These are phyloP conservation scores for Drosophila setosimentum DNA, from an alignment of 2,888 invertebrate genomes.

Conservation along the genomic window DNA sequence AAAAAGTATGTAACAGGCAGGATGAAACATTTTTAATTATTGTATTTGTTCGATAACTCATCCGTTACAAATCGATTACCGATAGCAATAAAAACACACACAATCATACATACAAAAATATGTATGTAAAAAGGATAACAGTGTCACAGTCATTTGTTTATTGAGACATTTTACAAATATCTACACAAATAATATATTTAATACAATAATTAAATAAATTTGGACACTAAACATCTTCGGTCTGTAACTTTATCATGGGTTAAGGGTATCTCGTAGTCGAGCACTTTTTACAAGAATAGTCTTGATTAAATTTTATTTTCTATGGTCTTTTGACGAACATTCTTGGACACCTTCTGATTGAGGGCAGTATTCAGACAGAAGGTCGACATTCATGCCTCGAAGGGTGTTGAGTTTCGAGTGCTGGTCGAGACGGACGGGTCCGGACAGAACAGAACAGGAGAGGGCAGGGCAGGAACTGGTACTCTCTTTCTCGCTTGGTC, in stretches of 20 bases:
- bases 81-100: neutral
- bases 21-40: neutral
- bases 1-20: neutral
- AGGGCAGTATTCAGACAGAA: neutral
- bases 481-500: conserved; percentile 20
- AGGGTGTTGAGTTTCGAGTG: conserved; percentile 14
- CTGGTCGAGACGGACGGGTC: neutral
- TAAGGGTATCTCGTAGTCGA: neutral
- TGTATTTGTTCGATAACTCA: neutral
- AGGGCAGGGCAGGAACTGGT: neutral
- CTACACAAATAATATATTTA: neutral
- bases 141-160: neutral
- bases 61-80: neutral
- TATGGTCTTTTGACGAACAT: neutral
- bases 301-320: neutral
- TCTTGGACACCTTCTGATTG: neutral
- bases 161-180: neutral
- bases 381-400: conserved; percentile 11
- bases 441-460: neutral
- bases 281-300: neutral
- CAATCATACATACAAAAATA: no score
- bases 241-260: neutral
- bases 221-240: no score
- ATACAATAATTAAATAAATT: neutral
- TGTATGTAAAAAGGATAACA: no score